These are phyloP conservation scores for Drosophila flavopinicola DNA, from an alignment of 2,888 invertebrate species.

Conservation along the genomic window DNA sequence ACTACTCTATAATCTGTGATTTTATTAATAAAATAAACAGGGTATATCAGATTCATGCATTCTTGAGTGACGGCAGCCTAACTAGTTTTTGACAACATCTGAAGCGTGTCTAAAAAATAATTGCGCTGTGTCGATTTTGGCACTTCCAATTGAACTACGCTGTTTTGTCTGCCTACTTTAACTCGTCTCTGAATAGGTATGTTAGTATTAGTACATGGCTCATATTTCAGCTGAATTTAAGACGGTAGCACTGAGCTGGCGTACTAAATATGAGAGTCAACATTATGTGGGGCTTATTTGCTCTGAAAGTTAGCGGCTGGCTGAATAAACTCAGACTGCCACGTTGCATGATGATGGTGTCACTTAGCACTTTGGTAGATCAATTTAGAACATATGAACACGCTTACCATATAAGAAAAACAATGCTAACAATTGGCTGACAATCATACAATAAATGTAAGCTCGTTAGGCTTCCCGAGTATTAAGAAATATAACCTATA, in stretches of 20 bases:
- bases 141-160: slow-evolving; percentile 5
- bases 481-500: no score
- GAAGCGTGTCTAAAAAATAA: slow-evolving; percentile 29
- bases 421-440: neutral
- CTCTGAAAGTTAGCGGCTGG: slow-evolving; percentile 21
- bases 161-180: neutral
- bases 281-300: slow-evolving; percentile 23
- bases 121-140: slow-evolving; percentile 14
- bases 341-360: slow-evolving; percentile 5
- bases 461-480: no score
- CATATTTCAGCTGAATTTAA: neutral
- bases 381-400: slow-evolving; percentile 17
- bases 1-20: no score
- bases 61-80: neutral
- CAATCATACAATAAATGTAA: neutral
- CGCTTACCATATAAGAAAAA: neutral
- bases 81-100: slow-evolving; percentile 5
- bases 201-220: neutral
- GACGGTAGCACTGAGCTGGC: slow-evolving; percentile 9
- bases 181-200: neutral
- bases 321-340: slow-evolving; percentile 7
- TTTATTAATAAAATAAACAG: neutral
- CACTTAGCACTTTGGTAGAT: slow-evolving; percentile 58
- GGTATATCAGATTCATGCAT: neutral
- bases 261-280: slow-evolving; percentile 38